Base-by-base conservation (phyloP, 2,888 invertebrate species). In the Eristalis arbustorum region DNA sequence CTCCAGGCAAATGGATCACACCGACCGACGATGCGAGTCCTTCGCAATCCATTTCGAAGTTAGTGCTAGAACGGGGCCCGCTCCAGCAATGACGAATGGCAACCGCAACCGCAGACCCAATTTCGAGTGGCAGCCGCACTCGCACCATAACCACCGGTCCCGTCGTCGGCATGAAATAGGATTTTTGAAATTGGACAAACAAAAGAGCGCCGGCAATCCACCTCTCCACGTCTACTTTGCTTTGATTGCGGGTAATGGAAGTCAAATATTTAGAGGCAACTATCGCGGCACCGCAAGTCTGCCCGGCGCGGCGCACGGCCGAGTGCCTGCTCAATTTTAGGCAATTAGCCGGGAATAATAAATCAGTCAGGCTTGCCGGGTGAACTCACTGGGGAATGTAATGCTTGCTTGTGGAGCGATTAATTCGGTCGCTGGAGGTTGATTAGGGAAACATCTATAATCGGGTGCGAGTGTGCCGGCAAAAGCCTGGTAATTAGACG, bases 31-130 rank as follows among this genome's bases (percentile, higher is more conserved):
- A 25, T 69, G 68, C 69, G 63, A 23, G 77, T 64, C 64, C 56
- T 57, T 49, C 49, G 40, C 28, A 68, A 77, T 71, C 64, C 64
- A 77, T 77, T 71, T 71, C 28, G 71, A 64, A 77, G 63, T 64
- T 63, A 56, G 68, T 69, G n/a, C 69, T 62, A 23, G 76, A 68
- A 68, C 68, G 49, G 56, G 56, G 37, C 49, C 28, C 40, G 22
- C 28, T 22, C 18, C n/a, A n/a, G 13, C 23, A 18, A 69, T 64
- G 63, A 56, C 14, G 56, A 28, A 69, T 40, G 57, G 22, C 13
- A 34, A 10, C 34, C 31, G 25, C 31, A 34, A 61, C 61, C 28
- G 22, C 42, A 67, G 28, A n/a, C 57, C 56, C 13, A 31, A 31
- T 31, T 31, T 31, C 31, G 8, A 31, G 31, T 31, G 31, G 31